Conservation (phyloP, 2,113 vertebrate species). For the Chionis minor region DNA sequence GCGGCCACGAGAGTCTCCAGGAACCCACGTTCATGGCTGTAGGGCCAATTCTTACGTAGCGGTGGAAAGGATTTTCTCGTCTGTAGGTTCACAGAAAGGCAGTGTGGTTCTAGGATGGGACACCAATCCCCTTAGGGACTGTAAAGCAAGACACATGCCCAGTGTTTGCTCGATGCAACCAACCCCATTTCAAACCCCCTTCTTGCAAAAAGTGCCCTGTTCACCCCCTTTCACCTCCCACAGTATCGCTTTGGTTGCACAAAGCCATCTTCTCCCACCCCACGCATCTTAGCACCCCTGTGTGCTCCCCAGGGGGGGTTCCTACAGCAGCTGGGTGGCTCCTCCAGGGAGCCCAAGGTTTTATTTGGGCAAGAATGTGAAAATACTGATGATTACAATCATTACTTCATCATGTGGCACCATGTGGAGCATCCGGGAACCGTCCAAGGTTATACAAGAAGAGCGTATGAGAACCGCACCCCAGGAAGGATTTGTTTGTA, state of each 20-base stretch:
- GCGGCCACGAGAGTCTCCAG: accelerated
- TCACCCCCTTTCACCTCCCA: neutral
- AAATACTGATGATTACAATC: neutral
- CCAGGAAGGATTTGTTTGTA: neutral
- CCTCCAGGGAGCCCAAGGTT: neutral
- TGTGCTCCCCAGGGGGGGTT: accelerated
- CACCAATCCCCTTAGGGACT: neutral
- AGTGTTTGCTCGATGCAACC: neutral
- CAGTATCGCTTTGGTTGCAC: neutral
- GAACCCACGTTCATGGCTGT: neutral
- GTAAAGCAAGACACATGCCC: neutral
- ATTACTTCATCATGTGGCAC: neutral
- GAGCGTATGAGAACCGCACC: neutral
- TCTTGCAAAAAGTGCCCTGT: neutral
- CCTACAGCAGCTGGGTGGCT: neutral
- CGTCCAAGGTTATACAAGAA: neutral
- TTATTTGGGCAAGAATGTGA: neutral
- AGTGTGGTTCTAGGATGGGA: neutral
- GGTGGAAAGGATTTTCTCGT: neutral
- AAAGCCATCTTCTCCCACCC: neutral
- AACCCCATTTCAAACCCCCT: neutral
- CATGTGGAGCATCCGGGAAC: neutral
- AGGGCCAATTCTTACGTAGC: neutral
- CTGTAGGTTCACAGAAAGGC: neutral
- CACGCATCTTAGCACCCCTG: accelerated